Conservation (phyloP, 1,140 invertebrate genomes). For the Ceratoteleas bidentatus region DNA sequence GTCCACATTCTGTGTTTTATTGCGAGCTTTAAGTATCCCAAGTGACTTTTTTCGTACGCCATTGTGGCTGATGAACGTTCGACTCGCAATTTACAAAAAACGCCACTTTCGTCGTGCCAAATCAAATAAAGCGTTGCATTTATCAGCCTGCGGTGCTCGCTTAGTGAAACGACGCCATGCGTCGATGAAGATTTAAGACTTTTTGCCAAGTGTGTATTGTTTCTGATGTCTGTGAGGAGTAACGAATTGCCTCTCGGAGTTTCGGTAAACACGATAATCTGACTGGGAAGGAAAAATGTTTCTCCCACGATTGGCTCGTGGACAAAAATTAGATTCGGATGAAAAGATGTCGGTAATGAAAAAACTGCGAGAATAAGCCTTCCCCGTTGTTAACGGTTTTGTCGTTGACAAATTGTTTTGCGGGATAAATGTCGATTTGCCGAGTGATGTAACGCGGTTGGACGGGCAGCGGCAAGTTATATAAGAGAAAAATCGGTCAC, state of each 20-base stretch:
- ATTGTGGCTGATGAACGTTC: constrained; percentile 30
- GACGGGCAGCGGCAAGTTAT: constrained; percentile 23
- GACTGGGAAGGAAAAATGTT: too few relatives aligned
- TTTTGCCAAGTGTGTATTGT: constrained; percentile 7
- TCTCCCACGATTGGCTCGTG: too few relatives aligned
- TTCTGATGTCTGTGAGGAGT: not conserved
- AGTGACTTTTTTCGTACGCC: too few relatives aligned
- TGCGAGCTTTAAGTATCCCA: too few relatives aligned
- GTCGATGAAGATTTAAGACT: constrained; percentile 6
- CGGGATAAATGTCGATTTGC: constrained; percentile 45
- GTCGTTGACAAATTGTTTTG: constrained; percentile 40
- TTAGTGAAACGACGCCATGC: constrained; percentile 5
- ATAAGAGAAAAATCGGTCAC: constrained; percentile 56
- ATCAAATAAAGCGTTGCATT: constrained; percentile 36
- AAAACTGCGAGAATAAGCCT: constrained; percentile 11
- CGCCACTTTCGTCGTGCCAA: not conserved
- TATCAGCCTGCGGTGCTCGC: constrained; percentile 7
- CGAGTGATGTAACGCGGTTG: constrained; percentile 36
- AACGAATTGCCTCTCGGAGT: too few relatives aligned
- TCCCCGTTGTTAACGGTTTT: constrained; percentile 10
- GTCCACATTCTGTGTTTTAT: constrained; percentile 7
- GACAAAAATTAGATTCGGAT: not conserved
- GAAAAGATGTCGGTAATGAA: constrained; percentile 3
- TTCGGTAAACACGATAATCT: too few relatives aligned
- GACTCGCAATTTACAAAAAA: constrained; percentile 15